Evolutionary conservation across 1,140 invertebrate genomes (phyloP), one percentile per base, ranked within the genome.

Genomic region (Dendroctonus ponderosae): DNA sequence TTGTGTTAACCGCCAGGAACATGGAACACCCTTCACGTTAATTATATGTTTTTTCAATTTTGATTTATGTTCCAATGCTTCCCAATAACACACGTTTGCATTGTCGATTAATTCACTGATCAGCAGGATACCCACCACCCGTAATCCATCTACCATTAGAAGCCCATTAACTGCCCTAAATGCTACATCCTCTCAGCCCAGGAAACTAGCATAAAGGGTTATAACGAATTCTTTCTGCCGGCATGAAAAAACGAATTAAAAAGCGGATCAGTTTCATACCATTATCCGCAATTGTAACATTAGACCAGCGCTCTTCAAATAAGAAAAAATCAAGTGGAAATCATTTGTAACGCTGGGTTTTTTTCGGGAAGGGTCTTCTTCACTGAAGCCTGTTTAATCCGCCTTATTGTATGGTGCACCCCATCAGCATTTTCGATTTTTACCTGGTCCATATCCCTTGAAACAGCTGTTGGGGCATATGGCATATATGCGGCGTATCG

Each of bases 271-370:
- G 39, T 57, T 58, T 49, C 53, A 40, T 58, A 11, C 44, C 54
- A 65, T 65, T 56, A 52, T 38, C 62, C 9, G 9, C 12, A 7
- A 38, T 43, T n/a, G 53, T 50, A 50, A 58, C 14, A 50, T 51
- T 15, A 65, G 57, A 65, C 44, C 7, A 50, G 12, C 12, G 43
- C 41, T 11, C n/a, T 39, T 41, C 26, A 26, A 26, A 26, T 26
- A 7, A 41, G 43, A 65, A 65, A 65, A 58, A 57, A 65, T 65
- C 62, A 65, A 65, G 62, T 65, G 62, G 62, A 65, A 65, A 65
- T 65, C 54, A 65, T 65, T 65, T 65, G 53, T 65, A 50, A 58
- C 54, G 26, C n/a, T 46, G 15, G 12, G 46, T 58, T 58, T 65
- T 63, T 58, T 42, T 41, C 12, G 44, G 58, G 62, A 64, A 56